These are phyloP conservation scores for Dicranocentrus wangi DNA, from an alignment of 2,888 invertebrate genomes.

Conservation along the genomic window DNA sequence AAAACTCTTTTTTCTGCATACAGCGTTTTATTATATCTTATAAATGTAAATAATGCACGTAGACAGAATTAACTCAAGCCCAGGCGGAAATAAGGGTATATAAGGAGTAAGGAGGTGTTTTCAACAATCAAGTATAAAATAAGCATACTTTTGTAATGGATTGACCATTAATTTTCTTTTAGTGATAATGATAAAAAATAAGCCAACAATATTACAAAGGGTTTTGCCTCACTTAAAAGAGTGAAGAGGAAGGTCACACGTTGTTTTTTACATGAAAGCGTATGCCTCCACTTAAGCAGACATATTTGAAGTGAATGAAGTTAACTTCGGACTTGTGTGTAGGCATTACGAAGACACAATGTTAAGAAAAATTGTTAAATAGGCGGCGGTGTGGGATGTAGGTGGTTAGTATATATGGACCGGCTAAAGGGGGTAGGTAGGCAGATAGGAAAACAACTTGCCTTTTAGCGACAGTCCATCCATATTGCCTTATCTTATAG, in stretches of 20 bases:
- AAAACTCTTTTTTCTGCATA: neutral
- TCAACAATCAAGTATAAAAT: constrained; percentile 45
- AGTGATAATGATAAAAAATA: neutral
- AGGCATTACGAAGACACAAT: no score
- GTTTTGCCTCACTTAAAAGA: neutral
- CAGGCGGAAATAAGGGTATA: constrained; percentile 60
- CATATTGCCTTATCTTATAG: no score
- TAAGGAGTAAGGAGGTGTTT: constrained; percentile 50
- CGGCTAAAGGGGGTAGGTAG: no score
- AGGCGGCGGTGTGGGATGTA: no score
- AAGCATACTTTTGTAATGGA: constrained; percentile 42
- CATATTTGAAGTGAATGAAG: neutral
- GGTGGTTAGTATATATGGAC: no score
- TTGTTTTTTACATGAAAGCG: constrained; percentile 10
- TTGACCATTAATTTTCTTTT: constrained; percentile 48
- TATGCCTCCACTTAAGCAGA: constrained; percentile 15
- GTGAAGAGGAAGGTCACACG: constrained; percentile 50
- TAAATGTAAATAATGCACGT: constrained; percentile 5
- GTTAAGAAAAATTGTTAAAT: no score
- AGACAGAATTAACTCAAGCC: constrained; percentile 17
- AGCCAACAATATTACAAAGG: constrained; percentile 45
- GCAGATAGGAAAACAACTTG: no score
- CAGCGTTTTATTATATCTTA: constrained; percentile 3
- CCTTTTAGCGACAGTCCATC: no score
- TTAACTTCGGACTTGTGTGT: no score